A percentile compares a stretch with the other conserved stretches of the same genome.
Conservation (phyloP, 2,113 vertebrate genomes). For the Hyperopisus bebe region DNA sequence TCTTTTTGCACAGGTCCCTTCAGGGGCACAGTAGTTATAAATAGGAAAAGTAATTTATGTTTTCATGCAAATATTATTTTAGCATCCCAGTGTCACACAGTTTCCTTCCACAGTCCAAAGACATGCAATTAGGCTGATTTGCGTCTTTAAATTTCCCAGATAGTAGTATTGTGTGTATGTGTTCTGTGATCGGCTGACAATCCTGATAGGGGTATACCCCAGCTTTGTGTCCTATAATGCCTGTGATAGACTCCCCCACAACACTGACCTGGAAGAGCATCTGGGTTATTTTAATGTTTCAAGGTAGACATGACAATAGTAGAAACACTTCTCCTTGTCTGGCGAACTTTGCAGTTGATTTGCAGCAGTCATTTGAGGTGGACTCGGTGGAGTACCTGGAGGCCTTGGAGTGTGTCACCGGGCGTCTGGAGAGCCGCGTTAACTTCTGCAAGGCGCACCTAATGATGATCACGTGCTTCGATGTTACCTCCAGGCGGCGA, state of each 20-base stretch:
- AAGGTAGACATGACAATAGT: too few relatives aligned
- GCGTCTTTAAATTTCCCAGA: neutral
- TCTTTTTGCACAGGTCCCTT: too few relatives aligned
- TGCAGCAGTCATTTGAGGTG: slow-evolving; percentile 81
- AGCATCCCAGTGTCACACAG: neutral
- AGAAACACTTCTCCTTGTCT: slow-evolving; percentile 11
- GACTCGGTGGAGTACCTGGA: slow-evolving; percentile 87
- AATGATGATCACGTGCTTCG: slow-evolving; percentile 88
- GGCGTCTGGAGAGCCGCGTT: slow-evolving; percentile 73
- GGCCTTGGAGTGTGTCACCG: slow-evolving; percentile 76
- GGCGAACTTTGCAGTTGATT: slow-evolving; percentile 61
- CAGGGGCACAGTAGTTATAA: neutral
- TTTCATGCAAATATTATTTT: neutral
- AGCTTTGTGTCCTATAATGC: neutral
- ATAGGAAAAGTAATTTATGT: neutral
- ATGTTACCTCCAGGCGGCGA: slow-evolving; percentile 64
- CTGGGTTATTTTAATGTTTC: neutral
- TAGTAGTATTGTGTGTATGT: neutral
- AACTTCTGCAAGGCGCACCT: slow-evolving; percentile 84
- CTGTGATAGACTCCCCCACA: neutral
- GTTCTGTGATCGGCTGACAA: neutral
- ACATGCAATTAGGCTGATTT: neutral
- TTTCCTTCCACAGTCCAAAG: neutral
- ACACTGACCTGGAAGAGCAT: neutral
- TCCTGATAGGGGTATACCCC: neutral